Conservation (phyloP, 2,113 vertebrate genomes). For the Istiophorus platypterus region DNA sequence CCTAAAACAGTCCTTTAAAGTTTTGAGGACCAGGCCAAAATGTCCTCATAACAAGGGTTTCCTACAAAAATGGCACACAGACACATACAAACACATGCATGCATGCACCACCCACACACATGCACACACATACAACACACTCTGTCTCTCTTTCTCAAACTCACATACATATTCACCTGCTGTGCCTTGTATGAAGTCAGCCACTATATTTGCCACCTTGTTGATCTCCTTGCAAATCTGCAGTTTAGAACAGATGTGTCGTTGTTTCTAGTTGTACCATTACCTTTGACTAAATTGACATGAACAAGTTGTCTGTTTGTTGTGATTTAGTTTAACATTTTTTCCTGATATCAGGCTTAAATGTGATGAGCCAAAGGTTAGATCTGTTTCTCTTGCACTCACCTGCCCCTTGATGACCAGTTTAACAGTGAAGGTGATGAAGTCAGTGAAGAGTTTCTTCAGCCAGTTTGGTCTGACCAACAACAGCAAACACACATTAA, state of each 20-base stretch:
- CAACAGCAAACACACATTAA: conserved; percentile 4
- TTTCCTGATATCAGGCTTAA: not conserved
- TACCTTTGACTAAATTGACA: not conserved
- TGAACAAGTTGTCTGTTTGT: not conserved
- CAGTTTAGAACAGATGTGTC: conserved; percentile 30
- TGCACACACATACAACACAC: not conserved
- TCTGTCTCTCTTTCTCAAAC: not conserved
- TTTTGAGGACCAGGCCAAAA: no score
- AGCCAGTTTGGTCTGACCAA: conserved; percentile 88
- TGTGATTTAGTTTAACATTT: not conserved
- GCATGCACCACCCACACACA: no score
- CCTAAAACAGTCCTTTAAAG: no score
- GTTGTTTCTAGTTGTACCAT: not conserved
- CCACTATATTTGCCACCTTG: conserved; percentile 85
- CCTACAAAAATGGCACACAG: no score
- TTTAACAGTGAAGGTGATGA: conserved; percentile 91
- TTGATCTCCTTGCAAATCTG: conserved; percentile 94
- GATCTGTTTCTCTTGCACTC: conserved; percentile 47
- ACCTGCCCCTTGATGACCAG: conserved; percentile 90
- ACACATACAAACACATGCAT: not conserved
- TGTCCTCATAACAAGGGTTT: no score
- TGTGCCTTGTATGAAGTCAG: conserved; percentile 85
- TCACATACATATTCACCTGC: conserved; percentile 82
- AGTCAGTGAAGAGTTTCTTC: conserved; percentile 89
- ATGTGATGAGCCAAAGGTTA: rapidly evolving